Conservation (phyloP, 2,113 vertebrate species). For the Macroglossus sobrinus region DNA sequence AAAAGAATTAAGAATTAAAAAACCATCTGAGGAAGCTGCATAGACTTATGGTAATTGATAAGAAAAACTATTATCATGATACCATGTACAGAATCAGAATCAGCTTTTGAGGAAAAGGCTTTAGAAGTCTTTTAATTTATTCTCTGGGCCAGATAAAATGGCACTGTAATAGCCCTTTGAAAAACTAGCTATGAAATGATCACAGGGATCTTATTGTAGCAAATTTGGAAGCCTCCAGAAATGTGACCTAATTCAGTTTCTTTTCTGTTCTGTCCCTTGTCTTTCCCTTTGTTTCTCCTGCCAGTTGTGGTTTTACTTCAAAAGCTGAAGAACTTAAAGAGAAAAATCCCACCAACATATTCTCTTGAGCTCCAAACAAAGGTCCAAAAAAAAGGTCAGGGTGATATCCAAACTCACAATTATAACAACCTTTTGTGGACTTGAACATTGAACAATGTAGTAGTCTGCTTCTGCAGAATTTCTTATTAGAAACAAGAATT, state of each 20-base stretch:
- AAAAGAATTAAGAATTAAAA: not conserved
- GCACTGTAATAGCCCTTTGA: not conserved
- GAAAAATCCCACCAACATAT: not conserved
- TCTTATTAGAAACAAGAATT: not conserved
- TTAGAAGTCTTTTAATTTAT: not conserved
- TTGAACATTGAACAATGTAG: not conserved
- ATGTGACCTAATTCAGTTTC: not conserved
- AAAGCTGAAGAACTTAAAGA: not conserved
- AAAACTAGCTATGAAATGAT: not conserved
- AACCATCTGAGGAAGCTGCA: not conserved
- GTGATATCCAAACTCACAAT: not conserved
- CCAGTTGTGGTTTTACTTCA: not conserved
- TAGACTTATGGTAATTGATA: not conserved
- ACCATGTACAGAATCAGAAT: not conserved
- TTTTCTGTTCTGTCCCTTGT: not conserved
- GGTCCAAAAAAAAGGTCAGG: not conserved
- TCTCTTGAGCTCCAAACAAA: not conserved
- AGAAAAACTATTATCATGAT: not conserved
- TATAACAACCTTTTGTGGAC: not conserved
- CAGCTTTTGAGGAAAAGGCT: not conserved
- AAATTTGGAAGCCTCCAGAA: constrained; percentile 23
- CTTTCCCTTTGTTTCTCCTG: not conserved
- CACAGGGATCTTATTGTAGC: not conserved
- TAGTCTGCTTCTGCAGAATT: not conserved
- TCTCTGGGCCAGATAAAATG: not conserved